Base-by-base conservation (phyloP, 2,888 invertebrate species). In the Tinea pellionella region DNA sequence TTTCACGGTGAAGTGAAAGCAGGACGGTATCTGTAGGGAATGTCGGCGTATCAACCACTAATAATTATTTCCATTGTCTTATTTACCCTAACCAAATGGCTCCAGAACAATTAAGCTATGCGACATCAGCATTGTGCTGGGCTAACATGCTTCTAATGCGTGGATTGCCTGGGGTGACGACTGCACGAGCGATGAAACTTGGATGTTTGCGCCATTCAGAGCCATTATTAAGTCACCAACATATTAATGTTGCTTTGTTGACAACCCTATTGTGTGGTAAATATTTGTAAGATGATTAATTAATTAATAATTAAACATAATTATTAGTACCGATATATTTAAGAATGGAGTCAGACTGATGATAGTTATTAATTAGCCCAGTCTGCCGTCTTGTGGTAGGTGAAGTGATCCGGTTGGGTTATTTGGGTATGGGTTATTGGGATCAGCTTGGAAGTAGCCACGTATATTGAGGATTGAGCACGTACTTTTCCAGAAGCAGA, bases 41-140 rank as follows among this genome's bases (percentile, higher is more conserved):
- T 58, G 58, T 53, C 61, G 15, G 55, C 24, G 29, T 37, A 60
- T 56, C 60, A 56, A 24, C 57, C 57, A 61, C 60, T 59, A 32
- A 62, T 65, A 64, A 64, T 63, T 79, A 76, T 76, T 70, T 70
- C 76, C 69, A 74, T 80, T 80, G 79, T 79, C 76, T 78, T 73
- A 72, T 72, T 71, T 70, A 70, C 69, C 64, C 63, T 61, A 13
- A 57, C 57, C 24, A 60, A 55, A 55, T 30, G 60, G 57, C 60
- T 30, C 30, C 30, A 57, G 53, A 47, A 63, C 62, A 64, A 64
- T 66, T 65, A 63, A 63, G 60, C 59, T 13, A 60, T 56, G 58
- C 61, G 53, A 51, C 43, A 59, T 59, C 60, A 59, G 53, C 60
- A 59, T 60, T 62, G 62, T 55, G 58, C 59, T 16, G 24, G 12